A percentile compares a stretch with the other conserved stretches of the same genome.
Conservation (phyloP, 2,888 invertebrate species). For the Hirtodrosophila confusa region DNA sequence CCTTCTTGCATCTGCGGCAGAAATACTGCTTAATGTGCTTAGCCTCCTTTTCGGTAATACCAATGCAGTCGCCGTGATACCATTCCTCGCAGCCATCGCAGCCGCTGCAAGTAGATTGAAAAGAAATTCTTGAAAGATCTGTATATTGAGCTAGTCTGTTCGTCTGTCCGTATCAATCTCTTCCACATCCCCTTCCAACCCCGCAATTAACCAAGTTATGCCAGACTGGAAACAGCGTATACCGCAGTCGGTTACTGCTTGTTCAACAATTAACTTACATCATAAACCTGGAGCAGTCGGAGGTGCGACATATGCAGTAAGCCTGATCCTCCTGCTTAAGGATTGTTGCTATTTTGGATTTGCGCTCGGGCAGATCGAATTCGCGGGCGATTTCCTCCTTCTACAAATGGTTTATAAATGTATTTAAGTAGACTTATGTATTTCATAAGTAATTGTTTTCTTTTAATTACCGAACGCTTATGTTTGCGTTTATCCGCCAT, state of each 20-base stretch:
- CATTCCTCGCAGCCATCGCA: constrained; percentile 99
- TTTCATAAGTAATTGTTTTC: background rate
- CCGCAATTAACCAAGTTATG: too few species aligned
- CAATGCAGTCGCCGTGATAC: constrained; percentile 99
- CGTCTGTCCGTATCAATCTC: too few species aligned
- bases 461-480: constrained; percentile 79
- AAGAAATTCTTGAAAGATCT: background rate
- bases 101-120: constrained; percentile 86
- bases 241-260: too few species aligned
- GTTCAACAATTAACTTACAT: constrained; percentile 87
- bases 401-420: constrained; percentile 54
- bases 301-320: constrained; percentile 97
- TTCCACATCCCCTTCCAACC: too few species aligned
- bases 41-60: constrained; percentile 96
- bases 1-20: constrained; percentile 93
- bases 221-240: too few species aligned
- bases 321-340: constrained; percentile 95
- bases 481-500: constrained; percentile 82
- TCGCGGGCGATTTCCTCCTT: constrained; percentile 95
- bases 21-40: constrained; percentile 97
- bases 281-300: constrained; percentile 98
- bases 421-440: background rate
- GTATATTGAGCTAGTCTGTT: too few species aligned
- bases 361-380: constrained; percentile 94
- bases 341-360: constrained; percentile 94